A percentile compares a stretch with the other conserved stretches of the same genome.
Conservation (phyloP, 1,140 invertebrate genomes). For the Brachionus asplanchnoidis region DNA sequence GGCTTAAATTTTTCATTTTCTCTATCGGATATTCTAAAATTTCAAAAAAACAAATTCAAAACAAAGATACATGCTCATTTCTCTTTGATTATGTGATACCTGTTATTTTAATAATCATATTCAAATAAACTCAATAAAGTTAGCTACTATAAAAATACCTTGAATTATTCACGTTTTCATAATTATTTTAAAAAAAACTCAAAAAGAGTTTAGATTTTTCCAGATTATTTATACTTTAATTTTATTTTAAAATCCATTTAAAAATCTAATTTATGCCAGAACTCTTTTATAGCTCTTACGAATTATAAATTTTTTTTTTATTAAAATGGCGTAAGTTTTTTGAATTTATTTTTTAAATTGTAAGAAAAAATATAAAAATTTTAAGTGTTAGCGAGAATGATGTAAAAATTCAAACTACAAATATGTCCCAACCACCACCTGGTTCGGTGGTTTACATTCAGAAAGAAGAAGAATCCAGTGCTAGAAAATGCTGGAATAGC, state of each 20-base stretch:
- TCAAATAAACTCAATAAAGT: not conserved
- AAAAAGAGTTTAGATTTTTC: not conserved
- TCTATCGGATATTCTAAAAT: not conserved
- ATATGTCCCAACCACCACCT: not conserved
- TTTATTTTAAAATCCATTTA: not conserved
- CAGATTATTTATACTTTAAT: not conserved
- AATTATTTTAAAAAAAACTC: no score
- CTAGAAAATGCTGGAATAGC: not conserved
- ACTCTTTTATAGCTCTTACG: not conserved
- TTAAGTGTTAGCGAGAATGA: not conserved
- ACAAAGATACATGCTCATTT: not conserved
- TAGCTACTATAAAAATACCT: not conserved
- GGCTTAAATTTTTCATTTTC: not conserved
- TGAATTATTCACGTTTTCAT: not conserved
- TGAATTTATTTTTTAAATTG: not conserved
- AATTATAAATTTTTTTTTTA: not conserved
- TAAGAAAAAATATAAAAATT: no score
- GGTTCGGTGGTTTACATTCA: not conserved
- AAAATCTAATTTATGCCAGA: not conserved
- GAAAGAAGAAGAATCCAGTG: not conserved
- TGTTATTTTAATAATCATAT: not conserved
- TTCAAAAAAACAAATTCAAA: not conserved
- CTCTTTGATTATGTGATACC: not conserved
- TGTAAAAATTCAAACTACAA: slow-evolving; percentile 9
- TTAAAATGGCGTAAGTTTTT: not conserved